Evolutionary conservation across 1,140 invertebrate species (phyloP).

Genomic region (Pectinophora gossypiella): DNA sequence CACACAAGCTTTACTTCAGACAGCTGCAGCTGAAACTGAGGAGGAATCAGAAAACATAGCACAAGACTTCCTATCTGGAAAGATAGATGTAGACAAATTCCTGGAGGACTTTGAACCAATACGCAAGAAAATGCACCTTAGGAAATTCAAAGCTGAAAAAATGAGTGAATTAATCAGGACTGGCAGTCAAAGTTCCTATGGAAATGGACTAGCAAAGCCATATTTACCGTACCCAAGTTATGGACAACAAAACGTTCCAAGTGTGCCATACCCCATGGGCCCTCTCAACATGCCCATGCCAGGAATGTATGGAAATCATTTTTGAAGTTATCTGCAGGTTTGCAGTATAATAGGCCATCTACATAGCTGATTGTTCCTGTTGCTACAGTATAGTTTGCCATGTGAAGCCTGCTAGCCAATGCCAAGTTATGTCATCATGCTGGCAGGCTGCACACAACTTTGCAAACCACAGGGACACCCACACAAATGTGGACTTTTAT

Average conservation of each 20-base stretch:
- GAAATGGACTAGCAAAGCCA: slow-evolving; percentile 54
- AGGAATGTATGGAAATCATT: slow-evolving; percentile 67
- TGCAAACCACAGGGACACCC: no score
- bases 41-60: slow-evolving; percentile 89
- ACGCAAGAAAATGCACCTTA: slow-evolving; percentile 86
- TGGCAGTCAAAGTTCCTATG: slow-evolving; percentile 43
- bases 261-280: slow-evolving; percentile 75
- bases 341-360: no score
- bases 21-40: slow-evolving; percentile 90
- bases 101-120: slow-evolving; percentile 84
- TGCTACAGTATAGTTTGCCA: no score
- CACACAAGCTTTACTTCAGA: slow-evolving; percentile 88
- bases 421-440: no score
- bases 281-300: slow-evolving; percentile 79
- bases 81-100: slow-evolving; percentile 86
- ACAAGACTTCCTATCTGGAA: slow-evolving; percentile 84
- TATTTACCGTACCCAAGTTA: slow-evolving; percentile 64
- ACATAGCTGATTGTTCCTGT: no score
- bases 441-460: no score
- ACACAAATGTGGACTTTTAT: no score
- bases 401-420: no score
- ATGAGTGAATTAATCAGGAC: slow-evolving; percentile 84
- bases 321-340: no score
- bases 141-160: slow-evolving; percentile 91
- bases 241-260: slow-evolving; percentile 43